phyloP scores from a whole-genome alignment of 2,888 invertebrate genomes.

The Biston stratarius region DNA sequence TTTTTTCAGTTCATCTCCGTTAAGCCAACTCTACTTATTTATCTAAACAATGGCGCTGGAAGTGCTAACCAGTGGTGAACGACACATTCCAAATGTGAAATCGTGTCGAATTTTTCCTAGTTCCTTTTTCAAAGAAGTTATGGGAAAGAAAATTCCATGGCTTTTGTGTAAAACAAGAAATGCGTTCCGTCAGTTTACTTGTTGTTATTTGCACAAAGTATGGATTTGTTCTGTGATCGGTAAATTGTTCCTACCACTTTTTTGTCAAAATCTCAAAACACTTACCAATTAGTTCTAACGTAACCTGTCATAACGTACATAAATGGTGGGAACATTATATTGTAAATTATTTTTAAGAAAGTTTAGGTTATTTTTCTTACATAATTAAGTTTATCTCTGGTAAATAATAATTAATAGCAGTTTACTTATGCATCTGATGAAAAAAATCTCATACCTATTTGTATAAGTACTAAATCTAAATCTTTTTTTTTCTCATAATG shows the following conservation, averaged over 20 bases:
- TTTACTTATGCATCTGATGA: no score
- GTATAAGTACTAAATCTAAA: no score
- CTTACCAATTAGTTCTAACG: not conserved
- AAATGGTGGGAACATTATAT: not conserved
- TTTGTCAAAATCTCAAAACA: constrained; percentile 2
- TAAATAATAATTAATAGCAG: no score
- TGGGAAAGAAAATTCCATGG: constrained; percentile 8
- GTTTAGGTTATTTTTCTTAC: no score
- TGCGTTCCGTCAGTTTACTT: constrained; percentile 9
- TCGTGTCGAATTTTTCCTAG: constrained; percentile 18
- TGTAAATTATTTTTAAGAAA: not conserved
- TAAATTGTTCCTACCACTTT: not conserved
- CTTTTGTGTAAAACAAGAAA: not conserved
- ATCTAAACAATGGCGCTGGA: constrained; percentile 1
- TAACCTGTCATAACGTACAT: not conserved
- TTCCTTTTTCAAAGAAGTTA: constrained; percentile 4
- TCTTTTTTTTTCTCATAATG: no score
- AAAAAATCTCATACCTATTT: no score
- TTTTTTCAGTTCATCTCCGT: constrained; percentile 14
- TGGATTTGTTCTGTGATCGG: not conserved
- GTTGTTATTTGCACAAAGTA: constrained; percentile 5
- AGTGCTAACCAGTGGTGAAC: not conserved
- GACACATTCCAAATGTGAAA: constrained; percentile 15
- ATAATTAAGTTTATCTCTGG: no score
- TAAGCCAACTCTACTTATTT: not conserved